Conservation (phyloP, 2,113 vertebrate species). For the Cyrtonyx montezumae region DNA sequence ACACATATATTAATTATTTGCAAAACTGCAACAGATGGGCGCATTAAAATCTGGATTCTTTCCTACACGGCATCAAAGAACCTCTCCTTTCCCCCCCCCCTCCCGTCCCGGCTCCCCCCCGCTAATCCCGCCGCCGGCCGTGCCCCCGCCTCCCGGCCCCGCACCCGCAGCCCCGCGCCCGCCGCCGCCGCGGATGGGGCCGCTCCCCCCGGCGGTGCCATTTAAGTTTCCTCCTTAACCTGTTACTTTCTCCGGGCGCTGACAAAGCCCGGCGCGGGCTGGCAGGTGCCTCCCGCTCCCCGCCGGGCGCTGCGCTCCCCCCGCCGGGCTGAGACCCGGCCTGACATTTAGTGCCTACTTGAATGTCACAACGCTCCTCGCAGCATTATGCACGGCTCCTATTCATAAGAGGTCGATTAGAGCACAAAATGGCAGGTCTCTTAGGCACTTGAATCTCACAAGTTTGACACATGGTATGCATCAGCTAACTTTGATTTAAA, state of each 20-base stretch:
- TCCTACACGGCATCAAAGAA: conserved; percentile 61
- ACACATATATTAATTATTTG: conserved; percentile 65
- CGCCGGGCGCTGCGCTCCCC: conserved; percentile 4
- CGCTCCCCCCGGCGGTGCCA: conserved; percentile 20
- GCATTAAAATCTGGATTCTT: conserved; percentile 54
- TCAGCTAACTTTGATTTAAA: conserved; percentile 78
- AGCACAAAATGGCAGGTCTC: conserved; percentile 96
- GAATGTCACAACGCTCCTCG: conserved; percentile 81
- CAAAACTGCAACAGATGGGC: conserved; percentile 77
- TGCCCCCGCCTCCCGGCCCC: too few relatives aligned
- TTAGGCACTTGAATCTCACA: conserved; percentile 84
- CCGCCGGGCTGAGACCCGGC: conserved; percentile 73
- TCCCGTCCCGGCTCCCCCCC: background rate
- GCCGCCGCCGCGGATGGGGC: background rate
- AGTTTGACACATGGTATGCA: conserved; percentile 85
- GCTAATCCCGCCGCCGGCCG: background rate
- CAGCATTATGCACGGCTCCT: conserved; percentile 78
- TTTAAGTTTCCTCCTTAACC: conserved; percentile 70
- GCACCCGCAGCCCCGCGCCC: background rate
- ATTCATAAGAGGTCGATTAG: conserved; percentile 85
- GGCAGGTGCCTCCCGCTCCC: conserved; percentile 46
- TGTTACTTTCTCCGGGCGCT: conserved; percentile 73
- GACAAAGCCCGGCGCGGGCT: conserved; percentile 9
- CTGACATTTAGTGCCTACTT: conserved; percentile 78
- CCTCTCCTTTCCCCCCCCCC: background rate